Evolutionary conservation across 2,113 vertebrate genomes (phyloP).

Genomic region (Paralichthys olivaceus): DNA sequence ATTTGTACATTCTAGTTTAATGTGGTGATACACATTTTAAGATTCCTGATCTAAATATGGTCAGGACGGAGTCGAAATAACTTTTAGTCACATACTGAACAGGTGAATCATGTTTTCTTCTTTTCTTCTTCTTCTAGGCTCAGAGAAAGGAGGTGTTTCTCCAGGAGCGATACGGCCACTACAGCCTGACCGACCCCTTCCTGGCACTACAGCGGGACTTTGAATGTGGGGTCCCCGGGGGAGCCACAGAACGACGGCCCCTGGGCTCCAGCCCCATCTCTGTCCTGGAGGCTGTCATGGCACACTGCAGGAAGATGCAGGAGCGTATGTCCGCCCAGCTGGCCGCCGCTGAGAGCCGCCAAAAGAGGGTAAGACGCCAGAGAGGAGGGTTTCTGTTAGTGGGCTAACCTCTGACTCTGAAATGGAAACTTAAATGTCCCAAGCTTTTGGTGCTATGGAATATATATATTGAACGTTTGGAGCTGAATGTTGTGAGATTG

Average conservation of each 20-base stretch:
- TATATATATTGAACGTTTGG: too few species aligned
- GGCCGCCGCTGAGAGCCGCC: conserved; percentile 92
- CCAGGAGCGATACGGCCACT: conserved; percentile 95
- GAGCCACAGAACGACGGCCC: conserved; percentile 88
- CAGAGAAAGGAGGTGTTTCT: conserved; percentile 97
- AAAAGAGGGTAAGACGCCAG: conserved; percentile 89
- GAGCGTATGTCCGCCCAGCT: conserved; percentile 95
- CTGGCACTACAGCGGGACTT: conserved; percentile 97
- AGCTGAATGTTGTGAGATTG: too few species aligned
- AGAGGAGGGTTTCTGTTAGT: background rate
- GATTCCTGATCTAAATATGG: background rate
- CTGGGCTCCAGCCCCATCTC: conserved; percentile 93
- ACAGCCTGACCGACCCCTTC: conserved; percentile 96
- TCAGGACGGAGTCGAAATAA: too few species aligned
- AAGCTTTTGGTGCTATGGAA: background rate
- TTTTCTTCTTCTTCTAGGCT: conserved; percentile 81
- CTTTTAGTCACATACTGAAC: background rate
- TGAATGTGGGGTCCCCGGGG: conserved; percentile 84
- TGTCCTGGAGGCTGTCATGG: conserved; percentile 98
- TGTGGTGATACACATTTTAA: too few species aligned
- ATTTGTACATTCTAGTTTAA: too few species aligned
- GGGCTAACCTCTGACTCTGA: background rate
- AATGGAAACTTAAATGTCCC: background rate
- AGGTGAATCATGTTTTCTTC: background rate
- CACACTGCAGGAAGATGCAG: conserved; percentile 98